Percentiles rank a stretch among this genome's conserved stretches.
Conservation (phyloP, 2,113 vertebrate genomes). For the Tachysurus vachellii region DNA sequence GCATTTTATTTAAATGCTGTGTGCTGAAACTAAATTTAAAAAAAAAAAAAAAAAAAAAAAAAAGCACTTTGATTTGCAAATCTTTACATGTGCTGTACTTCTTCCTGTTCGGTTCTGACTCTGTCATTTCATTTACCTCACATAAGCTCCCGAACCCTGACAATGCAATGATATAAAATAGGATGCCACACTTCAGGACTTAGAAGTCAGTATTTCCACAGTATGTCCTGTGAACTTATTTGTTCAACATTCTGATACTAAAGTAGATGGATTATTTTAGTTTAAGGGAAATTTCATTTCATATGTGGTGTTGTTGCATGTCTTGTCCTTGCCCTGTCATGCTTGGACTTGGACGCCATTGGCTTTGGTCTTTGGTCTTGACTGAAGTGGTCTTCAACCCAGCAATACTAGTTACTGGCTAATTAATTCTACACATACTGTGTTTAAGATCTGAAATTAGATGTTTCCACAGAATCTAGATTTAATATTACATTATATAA, state of each 20-base stretch:
- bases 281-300: too few relatives aligned
- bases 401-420: not conserved
- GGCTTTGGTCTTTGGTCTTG: not conserved
- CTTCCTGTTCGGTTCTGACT: not conserved
- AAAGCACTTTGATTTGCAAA: not conserved
- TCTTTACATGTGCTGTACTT: not conserved
- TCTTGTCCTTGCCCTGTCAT: not conserved
- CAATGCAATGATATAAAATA: not conserved
- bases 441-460: not conserved
- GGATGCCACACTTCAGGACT: not conserved
- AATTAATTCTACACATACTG: not conserved
- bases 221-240: not conserved
- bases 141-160: not conserved
- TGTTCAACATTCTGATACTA: not conserved
- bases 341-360: not conserved
- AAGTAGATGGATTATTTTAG: too few relatives aligned
- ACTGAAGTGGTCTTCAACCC: not conserved
- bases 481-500: too few relatives aligned
- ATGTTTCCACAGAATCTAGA: not conserved
- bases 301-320: not conserved
- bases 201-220: too few relatives aligned
- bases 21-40: not conserved
- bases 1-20: too few relatives aligned
- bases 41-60: too few relatives aligned
- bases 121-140: not conserved